Evolutionary conservation across 2,888 invertebrate genomes (phyloP), one percentile per base, ranked within the genome.

Genomic region (Onchidella celtica): DNA sequence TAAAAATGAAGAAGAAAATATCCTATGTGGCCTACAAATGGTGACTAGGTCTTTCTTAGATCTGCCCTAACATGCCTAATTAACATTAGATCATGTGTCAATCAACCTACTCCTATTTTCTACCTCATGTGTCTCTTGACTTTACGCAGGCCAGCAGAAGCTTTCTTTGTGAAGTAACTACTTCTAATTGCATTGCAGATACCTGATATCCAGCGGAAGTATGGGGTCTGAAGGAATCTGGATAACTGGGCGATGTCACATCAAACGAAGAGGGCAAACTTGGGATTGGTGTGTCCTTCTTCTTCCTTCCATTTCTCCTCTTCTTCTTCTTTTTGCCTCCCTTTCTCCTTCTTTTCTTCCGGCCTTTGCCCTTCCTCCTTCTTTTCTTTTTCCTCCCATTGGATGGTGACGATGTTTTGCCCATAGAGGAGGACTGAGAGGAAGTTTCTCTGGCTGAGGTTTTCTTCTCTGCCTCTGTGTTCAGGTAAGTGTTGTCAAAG

Each of bases 381-480:
- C 55, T 40, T 9, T 57, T 76, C 55, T 76, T 76, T n/a, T n/a
- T n/a, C n/a, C n/a, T n/a, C 6, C 78, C 78, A 1, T 32, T 32
- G 2, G 70, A 66, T 21, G 70, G 27, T 9, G 66, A 61, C 47
- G 36, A 70, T 3, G 74, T 27, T 47, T 32, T 69, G 55, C 72
- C 14, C 4, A 81, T 29, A n/a, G n/a, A n/a, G 40, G 75, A 69
- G 63, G 84, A 81, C 1, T 74, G 73, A 32, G 79, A 59, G 63
- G 79, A 75, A 4, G 74, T 59, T 14, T 74, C 81, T 38, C 73
- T 78, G 24, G 65, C 47, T 34, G 40, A 36, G 2, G 72, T 36
- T 40, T 84, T 84, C 32, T 75, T 79, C 61, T 84, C 84, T 2
- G 84, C 84, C 77, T 84, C 79, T 4, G 82, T 82, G 79, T 84